phyloP scores from a whole-genome alignment of 2,797 vertebrate species.

The Hapalemur alaotrensis region DNA sequence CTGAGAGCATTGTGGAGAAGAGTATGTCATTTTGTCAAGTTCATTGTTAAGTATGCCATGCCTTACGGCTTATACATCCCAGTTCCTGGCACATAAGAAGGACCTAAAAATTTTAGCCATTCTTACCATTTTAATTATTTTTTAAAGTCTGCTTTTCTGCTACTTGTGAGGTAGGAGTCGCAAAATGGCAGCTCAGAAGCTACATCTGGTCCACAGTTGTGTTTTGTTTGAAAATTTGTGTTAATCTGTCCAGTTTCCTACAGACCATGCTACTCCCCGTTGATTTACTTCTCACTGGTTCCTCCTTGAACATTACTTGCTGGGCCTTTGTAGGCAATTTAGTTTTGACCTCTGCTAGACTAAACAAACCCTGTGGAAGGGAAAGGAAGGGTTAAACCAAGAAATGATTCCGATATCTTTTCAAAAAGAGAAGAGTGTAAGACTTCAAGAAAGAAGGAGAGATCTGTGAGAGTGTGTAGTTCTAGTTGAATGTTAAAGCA shows the following conservation, averaged over 20 bases:
- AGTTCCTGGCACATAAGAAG: neutral
- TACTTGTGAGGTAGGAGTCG: neutral
- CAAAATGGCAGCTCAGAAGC: neutral
- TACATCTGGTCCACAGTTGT: neutral
- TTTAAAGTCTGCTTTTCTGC: neutral
- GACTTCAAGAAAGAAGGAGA: neutral
- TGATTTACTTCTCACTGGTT: neutral
- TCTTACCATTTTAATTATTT: neutral
- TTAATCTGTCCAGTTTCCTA: neutral
- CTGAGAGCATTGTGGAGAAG: neutral
- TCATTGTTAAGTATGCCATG: neutral
- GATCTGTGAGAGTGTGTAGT: neutral
- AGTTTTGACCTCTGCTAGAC: neutral
- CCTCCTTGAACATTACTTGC: neutral
- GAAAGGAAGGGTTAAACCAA: neutral
- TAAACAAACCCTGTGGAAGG: neutral
- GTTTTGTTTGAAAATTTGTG: neutral
- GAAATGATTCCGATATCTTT: neutral
- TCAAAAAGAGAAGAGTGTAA: neutral
- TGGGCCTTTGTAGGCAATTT: neutral
- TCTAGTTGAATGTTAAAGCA: neutral
- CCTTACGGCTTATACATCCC: neutral
- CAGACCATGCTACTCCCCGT: neutral
- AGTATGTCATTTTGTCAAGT: neutral
- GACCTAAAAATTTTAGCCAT: neutral